Conservation (phyloP, 2,888 invertebrate species). For the Subacronicta megacephala region DNA sequence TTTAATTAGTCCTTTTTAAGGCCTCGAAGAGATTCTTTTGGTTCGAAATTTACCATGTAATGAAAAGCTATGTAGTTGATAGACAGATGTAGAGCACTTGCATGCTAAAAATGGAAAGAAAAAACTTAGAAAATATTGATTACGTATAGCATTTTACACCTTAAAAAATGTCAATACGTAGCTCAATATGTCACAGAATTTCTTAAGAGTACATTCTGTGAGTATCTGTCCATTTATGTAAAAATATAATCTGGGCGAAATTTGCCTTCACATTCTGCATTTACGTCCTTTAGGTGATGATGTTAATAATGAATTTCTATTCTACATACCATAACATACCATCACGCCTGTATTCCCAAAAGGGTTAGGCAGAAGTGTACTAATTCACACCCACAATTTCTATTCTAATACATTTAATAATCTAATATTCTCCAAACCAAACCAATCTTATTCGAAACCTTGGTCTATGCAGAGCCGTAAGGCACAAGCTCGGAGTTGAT, state of each 20-base stretch:
- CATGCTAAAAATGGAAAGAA: constrained; percentile 50
- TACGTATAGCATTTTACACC: constrained; percentile 36
- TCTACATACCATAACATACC: too few species aligned
- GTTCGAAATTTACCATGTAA: constrained; percentile 50
- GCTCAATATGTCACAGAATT: constrained; percentile 24
- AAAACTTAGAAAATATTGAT: constrained; percentile 49
- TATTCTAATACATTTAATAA: constrained; percentile 8
- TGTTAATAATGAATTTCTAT: background rate
- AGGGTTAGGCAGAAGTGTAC: too few species aligned
- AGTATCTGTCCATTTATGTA: constrained; percentile 22
- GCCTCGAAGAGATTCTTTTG: constrained; percentile 48
- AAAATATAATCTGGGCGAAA: constrained; percentile 9
- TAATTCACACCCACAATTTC: too few species aligned
- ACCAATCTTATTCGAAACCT: constrained; percentile 41
- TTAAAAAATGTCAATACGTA: constrained; percentile 30
- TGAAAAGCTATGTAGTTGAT: constrained; percentile 45
- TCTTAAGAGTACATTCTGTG: constrained; percentile 15
- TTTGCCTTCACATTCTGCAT: too few species aligned
- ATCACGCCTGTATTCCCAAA: too few species aligned
- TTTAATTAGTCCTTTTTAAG: constrained; percentile 57
- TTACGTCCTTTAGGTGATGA: too few species aligned
- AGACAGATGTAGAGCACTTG: constrained; percentile 52
- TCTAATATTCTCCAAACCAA: background rate
- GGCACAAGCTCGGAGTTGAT: constrained; percentile 63
- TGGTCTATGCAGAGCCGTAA: constrained; percentile 32